These are phyloP conservation scores for Prionailurus bengalensis DNA, from an alignment of 2,113 vertebrate species.

Conservation along the genomic window DNA sequence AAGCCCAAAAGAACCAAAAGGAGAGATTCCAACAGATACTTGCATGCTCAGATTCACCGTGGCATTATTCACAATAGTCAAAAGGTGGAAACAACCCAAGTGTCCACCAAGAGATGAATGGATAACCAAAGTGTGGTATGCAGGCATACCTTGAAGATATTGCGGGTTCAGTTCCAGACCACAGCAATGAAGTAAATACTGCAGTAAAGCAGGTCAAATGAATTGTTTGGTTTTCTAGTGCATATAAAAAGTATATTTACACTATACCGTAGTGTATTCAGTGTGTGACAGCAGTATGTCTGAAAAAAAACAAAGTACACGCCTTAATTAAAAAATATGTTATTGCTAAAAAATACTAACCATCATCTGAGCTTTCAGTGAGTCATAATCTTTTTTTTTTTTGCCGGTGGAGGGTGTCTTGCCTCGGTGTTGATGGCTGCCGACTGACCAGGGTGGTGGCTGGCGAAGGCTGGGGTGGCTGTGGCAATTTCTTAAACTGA, in stretches of 20 bases:
- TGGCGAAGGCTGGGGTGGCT: neutral
- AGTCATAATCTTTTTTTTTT: neutral
- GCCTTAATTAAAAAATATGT: neutral
- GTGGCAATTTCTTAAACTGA: neutral
- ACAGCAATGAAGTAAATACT: neutral
- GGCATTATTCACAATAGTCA: neutral
- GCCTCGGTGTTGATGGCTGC: neutral
- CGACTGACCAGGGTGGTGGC: neutral
- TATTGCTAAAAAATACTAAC: neutral
- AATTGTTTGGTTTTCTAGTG: neutral
- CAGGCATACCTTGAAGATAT: neutral
- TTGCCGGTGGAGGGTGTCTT: neutral
- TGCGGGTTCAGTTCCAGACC: neutral
- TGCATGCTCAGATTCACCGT: neutral
- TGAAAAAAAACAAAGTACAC: neutral
- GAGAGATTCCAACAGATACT: neutral
- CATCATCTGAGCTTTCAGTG: neutral
- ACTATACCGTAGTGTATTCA: neutral
- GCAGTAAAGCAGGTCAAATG: neutral
- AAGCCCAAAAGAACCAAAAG: neutral
- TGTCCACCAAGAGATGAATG: neutral
- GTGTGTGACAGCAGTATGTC: neutral
- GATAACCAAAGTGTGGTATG: neutral
- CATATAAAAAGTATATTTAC: neutral
- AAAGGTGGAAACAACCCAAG: neutral